phyloP scores from a whole-genome alignment of 2,888 invertebrate species.

The Ochropleura plecta region DNA sequence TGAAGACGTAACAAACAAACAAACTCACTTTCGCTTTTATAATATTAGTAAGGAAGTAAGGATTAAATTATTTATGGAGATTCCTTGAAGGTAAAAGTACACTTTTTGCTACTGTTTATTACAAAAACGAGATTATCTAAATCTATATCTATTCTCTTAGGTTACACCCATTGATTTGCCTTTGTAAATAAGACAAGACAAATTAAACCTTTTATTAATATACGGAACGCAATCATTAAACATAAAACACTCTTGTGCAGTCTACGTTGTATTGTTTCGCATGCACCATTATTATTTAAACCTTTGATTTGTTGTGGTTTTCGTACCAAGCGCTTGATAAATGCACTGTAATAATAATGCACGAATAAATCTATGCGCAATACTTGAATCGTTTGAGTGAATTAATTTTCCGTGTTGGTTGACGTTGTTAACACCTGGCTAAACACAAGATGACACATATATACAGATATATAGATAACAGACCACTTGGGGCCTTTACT shows the following conservation, averaged over 20 bases:
- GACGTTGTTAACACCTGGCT: conserved; percentile 20
- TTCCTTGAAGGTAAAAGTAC: too few relatives aligned
- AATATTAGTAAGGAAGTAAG: too few relatives aligned
- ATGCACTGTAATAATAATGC: conserved; percentile 64
- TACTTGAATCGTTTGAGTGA: conserved; percentile 45
- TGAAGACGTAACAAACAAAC: too few relatives aligned
- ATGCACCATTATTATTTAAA: conserved; percentile 67
- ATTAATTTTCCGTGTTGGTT: conserved; percentile 33
- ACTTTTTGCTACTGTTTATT: background rate
- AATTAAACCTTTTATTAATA: background rate
- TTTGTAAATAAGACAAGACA: background rate
- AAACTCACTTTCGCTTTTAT: too few relatives aligned
- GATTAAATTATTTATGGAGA: too few relatives aligned
- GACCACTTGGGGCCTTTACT: background rate
- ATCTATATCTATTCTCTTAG: background rate
- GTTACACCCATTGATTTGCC: background rate
- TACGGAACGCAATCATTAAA: conserved; percentile 48
- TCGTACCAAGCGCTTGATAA: conserved; percentile 59
- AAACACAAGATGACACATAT: background rate
- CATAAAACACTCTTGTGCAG: conserved; percentile 25
- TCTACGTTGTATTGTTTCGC: conserved; percentile 67
- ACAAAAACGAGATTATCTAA: background rate
- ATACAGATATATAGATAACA: too few relatives aligned
- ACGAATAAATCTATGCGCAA: conserved; percentile 56
- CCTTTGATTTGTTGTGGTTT: conserved; percentile 68